These are phyloP conservation scores for Fukomys damarensis DNA, from an alignment of 2,113 vertebrate species.

Conservation along the genomic window DNA sequence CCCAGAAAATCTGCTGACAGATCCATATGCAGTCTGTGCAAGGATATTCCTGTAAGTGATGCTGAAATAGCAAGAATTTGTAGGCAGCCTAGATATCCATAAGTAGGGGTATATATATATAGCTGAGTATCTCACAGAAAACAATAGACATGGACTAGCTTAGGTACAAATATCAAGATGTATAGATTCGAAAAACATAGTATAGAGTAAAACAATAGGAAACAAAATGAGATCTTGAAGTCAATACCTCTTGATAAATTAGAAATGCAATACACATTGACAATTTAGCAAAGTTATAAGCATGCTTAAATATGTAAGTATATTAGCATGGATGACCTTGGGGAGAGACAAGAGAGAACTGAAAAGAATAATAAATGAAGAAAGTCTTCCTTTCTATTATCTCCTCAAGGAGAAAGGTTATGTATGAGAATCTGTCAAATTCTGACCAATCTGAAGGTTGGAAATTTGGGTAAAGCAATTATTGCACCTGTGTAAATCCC, in stretches of 20 bases:
- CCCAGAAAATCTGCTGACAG: background rate
- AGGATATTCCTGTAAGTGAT: background rate
- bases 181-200: background rate
- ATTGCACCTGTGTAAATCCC: slow-evolving; percentile 5
- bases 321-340: background rate
- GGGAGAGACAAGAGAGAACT: background rate
- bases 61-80: background rate
- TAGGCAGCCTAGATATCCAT: background rate
- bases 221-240: slow-evolving; percentile 6
- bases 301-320: background rate
- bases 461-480: background rate
- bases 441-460: background rate
- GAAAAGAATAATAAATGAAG: slow-evolving; percentile 23
- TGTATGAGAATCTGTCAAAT: slow-evolving; percentile 24
- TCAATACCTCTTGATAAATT: background rate
- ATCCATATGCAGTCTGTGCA: no score
- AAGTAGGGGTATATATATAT: background rate
- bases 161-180: background rate
- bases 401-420: background rate
- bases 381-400: background rate
- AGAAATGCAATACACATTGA: background rate
- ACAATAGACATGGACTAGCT: background rate
- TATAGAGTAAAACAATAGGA: background rate
- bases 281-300: background rate
- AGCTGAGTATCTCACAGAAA: background rate